A percentile compares a stretch with the other conserved stretches of the same genome.
Evolutionary conservation across 2,797 vertebrate genomes (phyloP).

Genomic region (Enteromius fasciolatus): DNA sequence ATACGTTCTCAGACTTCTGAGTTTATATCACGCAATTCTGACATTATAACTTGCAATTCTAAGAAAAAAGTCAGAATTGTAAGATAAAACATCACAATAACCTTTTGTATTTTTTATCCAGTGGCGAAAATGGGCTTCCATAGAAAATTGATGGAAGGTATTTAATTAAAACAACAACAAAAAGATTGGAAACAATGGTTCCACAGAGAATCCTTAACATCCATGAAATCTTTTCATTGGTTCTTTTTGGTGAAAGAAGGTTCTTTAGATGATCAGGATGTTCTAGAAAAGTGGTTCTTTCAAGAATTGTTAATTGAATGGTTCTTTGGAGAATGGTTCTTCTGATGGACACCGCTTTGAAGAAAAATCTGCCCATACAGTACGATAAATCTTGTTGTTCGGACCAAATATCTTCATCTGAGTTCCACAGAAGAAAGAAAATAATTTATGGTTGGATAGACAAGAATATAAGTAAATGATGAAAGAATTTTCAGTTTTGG

Average conservation of each 20-base stretch:
- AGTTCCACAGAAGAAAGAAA: conserved; percentile 4
- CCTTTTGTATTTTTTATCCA: no score
- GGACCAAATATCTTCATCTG: neutral
- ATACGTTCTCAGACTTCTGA: no score
- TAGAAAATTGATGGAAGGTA: neutral
- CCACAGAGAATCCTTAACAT: neutral
- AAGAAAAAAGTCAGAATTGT: no score
- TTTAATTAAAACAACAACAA: neutral
- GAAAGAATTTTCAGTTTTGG: neutral
- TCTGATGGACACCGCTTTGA: neutral
- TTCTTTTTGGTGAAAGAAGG: neutral
- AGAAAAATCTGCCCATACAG: neutral
- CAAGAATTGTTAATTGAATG: neutral
- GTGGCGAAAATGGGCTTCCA: no score
- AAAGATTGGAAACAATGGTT: neutral
- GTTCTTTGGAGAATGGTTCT: neutral
- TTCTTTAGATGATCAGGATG: neutral
- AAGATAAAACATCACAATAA: no score
- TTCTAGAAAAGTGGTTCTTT: neutral
- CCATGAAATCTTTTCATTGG: neutral
- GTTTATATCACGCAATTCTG: no score
- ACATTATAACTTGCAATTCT: no score
- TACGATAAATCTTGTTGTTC: neutral
- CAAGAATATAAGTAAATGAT: conserved; percentile 8
- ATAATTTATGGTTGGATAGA: conserved; percentile 8